Evolutionary conservation across 2,113 vertebrate species (phyloP), one percentile per base, ranked within the genome.

Genomic region (Silurus meridionalis): DNA sequence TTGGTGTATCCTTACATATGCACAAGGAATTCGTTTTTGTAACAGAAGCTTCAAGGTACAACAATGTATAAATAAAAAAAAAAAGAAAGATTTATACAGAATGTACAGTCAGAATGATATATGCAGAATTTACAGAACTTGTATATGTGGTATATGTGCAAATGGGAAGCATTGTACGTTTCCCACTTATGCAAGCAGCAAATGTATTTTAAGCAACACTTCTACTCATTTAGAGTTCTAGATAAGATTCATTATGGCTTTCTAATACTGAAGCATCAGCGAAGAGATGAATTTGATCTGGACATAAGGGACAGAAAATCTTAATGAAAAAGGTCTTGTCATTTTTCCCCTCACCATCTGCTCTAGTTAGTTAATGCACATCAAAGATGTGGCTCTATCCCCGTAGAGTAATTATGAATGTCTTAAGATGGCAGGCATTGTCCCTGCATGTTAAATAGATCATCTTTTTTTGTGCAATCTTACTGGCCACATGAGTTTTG

Each of bases 291-390:
- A 8, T 37, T 74, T 23, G 48, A 10, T 71, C 21, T 86, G 66
- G 61, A 19, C 14, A 2, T 66, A 75, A 85, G 60, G 50, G 69
- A 84, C 82, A 75, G 82, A 55, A 90, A 92, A 89, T 90, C 81
- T 90, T 90, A 92, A 92, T 89, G 90, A 92, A 90, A 61, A 78
- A 74, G 72, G 83, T 86, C 86, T 74, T 83, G 75, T 88, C 85
- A 53, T 74, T 87, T 87, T 87, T 90, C 88, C 86, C 83, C 85
- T 92, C 87, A 87, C 92, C 81, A 91, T 91, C 91, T 94, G 93
- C 86, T 88, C 46, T 48, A 78, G 85, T 84, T 90, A 93, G 82
- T 89, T 91, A 87, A 89, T 83, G 88, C 83, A 87, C 89, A 89
- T 94, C 91, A 93, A 89, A 93, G 88, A 87, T 66, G 28, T 83